Base-by-base conservation (phyloP, 2,797 vertebrate genomes). In the Steatocranus sp. region DNA sequence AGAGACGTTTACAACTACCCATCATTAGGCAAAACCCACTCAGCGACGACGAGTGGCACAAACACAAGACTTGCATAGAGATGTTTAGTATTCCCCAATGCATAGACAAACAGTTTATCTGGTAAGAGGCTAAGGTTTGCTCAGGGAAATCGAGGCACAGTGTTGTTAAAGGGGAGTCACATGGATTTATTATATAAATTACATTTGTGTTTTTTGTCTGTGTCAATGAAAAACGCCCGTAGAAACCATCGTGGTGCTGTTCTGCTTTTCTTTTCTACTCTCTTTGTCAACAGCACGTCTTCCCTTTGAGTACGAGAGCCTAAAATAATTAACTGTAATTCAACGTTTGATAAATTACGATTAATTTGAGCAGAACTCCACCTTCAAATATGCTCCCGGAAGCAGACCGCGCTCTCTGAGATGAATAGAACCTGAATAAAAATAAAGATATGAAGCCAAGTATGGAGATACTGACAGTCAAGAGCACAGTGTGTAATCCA, bases 31-130 rank as follows among this genome's bases (percentile, higher is more conserved):
- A 79, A 53, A 75, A 63, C 32, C 58, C 27, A 20, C 61, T 11
- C 3, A 48, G 25, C 20, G 43, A 34, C 32, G 63, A 83, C 17
- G 43, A 86, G 23, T 56, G 76, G 61, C 82, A 90, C 82, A 86
- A 87, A 89, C 76, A 81, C 61, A 84, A 91, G 75, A 90, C 86
- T 95, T 95, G 92, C 94, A 95, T 94, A 95, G 93, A 95, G 78
- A 89, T 36, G 61, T 83, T 82, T 23, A 68, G 30, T 79, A 66
- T 80, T 86, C 68, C 76, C 75, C 38, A 27, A 88, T 91, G 91
- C 89, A 91, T 80, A 92, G 87, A 87, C 17, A 81, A 83, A 81
- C 80, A 68, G 76, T 86, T 88, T 46, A 79, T 89, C 81, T 83
- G 78, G 87, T 48, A 80, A 85, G 66, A 66, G 70, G 78, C 56